These are phyloP conservation scores for Drosophila subpulchrella DNA, from an alignment of 1,140 invertebrate genomes.

Conservation along the genomic window DNA sequence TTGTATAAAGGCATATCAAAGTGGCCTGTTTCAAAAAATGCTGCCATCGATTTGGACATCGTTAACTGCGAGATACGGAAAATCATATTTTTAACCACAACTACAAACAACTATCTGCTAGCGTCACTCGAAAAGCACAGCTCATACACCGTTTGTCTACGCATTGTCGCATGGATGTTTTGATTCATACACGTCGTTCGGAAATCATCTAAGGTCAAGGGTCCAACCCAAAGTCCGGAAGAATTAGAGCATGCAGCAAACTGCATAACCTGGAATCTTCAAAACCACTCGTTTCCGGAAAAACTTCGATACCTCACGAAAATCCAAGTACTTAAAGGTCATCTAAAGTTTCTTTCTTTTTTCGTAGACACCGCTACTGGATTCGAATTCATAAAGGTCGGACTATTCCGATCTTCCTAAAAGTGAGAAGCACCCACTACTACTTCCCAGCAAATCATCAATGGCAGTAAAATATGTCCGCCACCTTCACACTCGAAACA, in stretches of 20 bases:
- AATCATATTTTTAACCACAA: too few relatives aligned
- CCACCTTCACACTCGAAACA: too few relatives aligned
- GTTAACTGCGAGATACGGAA: too few relatives aligned
- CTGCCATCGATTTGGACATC: too few relatives aligned
- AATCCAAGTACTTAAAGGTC: too few relatives aligned
- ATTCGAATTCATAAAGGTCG: neutral
- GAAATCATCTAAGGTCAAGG: neutral
- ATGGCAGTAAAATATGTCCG: neutral
- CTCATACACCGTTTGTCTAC: neutral
- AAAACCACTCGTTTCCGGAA: too few relatives aligned
- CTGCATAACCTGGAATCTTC: neutral
- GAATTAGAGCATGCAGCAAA: neutral
- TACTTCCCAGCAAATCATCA: neutral
- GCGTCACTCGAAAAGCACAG: too few relatives aligned
- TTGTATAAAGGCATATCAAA: neutral
- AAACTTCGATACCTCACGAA: neutral
- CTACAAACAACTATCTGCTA: too few relatives aligned
- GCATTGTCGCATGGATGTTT: neutral
- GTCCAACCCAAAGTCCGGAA: neutral
- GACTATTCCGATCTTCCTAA: neutral
- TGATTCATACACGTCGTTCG: neutral
- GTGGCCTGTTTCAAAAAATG: neutral
- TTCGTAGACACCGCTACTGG: neutral
- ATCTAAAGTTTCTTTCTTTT: neutral
- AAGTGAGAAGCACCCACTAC: neutral